Evolutionary conservation across 2,888 invertebrate genomes (phyloP).

Genomic region (Drosophila leonis): DNA sequence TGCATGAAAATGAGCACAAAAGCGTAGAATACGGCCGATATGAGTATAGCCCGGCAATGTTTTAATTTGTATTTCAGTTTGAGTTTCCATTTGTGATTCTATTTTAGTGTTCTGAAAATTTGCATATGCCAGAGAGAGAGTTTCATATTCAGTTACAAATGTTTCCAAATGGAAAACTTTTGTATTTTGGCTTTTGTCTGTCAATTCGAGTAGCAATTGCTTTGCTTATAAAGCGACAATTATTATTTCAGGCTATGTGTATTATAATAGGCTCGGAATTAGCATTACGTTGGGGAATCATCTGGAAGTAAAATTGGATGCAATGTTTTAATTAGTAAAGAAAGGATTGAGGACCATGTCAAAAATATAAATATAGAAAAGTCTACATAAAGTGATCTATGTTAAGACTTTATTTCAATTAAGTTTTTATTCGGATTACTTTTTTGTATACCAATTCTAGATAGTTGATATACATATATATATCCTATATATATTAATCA

Average conservation of each 20-base stretch:
- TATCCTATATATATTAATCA: too few species aligned
- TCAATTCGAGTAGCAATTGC: conserved; percentile 17
- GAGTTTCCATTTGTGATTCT: conserved; percentile 21
- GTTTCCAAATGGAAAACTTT: conserved; percentile 48
- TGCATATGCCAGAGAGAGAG: conserved; percentile 39
- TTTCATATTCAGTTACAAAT: conserved; percentile 49
- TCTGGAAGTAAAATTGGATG: conserved; percentile 31
- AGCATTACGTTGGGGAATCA: conserved; percentile 44
- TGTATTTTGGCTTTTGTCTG: conserved; percentile 50
- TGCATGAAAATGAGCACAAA: conserved; percentile 75
- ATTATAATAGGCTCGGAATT: conserved; percentile 26
- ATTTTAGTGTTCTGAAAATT: conserved; percentile 29
- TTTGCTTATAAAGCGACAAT: conserved; percentile 41
- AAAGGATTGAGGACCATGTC: conserved; percentile 12
- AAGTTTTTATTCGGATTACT: not conserved
- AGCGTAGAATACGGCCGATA: conserved; percentile 47
- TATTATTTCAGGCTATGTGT: conserved; percentile 47
- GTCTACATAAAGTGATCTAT: conserved; percentile 10
- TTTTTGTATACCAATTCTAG: too few species aligned
- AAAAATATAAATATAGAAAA: conserved; percentile 10
- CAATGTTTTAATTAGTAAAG: conserved; percentile 44
- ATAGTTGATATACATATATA: not conserved
- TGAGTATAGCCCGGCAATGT: conserved; percentile 21
- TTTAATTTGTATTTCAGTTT: conserved; percentile 24
- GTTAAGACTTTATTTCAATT: not conserved